phyloP scores from a whole-genome alignment of 2,113 vertebrate genomes.

The Onychostoma macrolepis region DNA sequence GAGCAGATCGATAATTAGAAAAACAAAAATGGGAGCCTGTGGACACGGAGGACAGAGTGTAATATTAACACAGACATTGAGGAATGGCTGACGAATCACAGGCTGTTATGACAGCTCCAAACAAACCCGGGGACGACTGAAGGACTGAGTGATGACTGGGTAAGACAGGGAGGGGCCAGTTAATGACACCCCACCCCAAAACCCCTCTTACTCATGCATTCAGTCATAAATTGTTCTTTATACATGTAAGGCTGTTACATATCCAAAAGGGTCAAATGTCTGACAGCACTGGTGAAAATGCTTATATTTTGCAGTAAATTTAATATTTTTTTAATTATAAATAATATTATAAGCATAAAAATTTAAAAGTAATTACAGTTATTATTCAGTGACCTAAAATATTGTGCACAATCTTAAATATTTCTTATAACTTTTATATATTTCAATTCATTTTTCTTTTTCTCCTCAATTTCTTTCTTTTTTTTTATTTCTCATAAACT shows the following conservation, averaged over 20 bases:
- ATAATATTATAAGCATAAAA: not conserved
- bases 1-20: constrained; percentile 54
- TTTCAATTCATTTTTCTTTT: not conserved
- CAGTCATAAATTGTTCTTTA: constrained; percentile 35
- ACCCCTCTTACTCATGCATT: constrained; percentile 36
- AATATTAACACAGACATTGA: constrained; percentile 61
- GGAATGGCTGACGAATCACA: constrained; percentile 50
- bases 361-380: too few relatives aligned
- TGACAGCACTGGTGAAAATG: not conserved
- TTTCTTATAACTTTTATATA: not conserved
- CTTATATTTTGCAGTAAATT: not conserved
- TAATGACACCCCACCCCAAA: constrained; percentile 4
- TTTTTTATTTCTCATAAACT: not conserved
- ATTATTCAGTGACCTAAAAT: not conserved
- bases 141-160: constrained; percentile 51
- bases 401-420: not conserved
- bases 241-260: not conserved
- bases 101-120: constrained; percentile 63
- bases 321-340: not conserved
- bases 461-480: not conserved
- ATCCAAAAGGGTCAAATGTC: not conserved
- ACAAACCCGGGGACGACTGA: constrained; percentile 52
- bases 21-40: constrained; percentile 44
- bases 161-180: not conserved
- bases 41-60: constrained; percentile 13